phyloP scores from a whole-genome alignment of 2,113 vertebrate genomes.

The Ailurus styani region DNA sequence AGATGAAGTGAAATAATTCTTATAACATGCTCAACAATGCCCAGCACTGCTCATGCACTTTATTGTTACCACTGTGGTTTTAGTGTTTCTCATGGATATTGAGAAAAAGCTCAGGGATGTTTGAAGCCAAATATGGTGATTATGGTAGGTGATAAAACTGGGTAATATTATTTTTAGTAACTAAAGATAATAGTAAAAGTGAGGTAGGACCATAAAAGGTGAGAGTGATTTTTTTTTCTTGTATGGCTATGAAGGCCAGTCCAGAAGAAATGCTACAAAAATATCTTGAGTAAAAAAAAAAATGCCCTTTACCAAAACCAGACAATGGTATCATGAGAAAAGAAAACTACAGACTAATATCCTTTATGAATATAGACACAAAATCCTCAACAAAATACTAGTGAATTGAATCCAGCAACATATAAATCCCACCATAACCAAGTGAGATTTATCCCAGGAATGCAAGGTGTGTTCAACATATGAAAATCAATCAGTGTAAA shows the following conservation, averaged over 20 bases:
- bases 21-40: not conserved
- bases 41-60: not conserved
- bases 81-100: not conserved
- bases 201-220: not conserved
- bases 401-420: not conserved
- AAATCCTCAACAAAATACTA: conserved; percentile 16
- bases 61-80: not conserved
- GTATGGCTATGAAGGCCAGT: not conserved
- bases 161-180: not conserved
- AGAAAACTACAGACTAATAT: not conserved
- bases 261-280: conserved; percentile 2
- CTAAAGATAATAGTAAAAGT: not conserved
- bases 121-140: not conserved
- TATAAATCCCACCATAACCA: not conserved
- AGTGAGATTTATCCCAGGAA: not conserved
- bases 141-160: not conserved
- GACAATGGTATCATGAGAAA: not conserved
- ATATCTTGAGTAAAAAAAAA: not conserved
- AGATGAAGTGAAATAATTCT: not conserved
- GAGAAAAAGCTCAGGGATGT: not conserved
- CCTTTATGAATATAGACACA: not conserved
- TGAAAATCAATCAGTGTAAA: not conserved
- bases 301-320: not conserved
- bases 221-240: not conserved
- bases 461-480: not conserved